A percentile compares a stretch with the other conserved stretches of the same genome.
These are phyloP conservation scores for Phenacoccus solenopsis DNA, from an alignment of 1,140 invertebrate genomes.

Conservation along the genomic window DNA sequence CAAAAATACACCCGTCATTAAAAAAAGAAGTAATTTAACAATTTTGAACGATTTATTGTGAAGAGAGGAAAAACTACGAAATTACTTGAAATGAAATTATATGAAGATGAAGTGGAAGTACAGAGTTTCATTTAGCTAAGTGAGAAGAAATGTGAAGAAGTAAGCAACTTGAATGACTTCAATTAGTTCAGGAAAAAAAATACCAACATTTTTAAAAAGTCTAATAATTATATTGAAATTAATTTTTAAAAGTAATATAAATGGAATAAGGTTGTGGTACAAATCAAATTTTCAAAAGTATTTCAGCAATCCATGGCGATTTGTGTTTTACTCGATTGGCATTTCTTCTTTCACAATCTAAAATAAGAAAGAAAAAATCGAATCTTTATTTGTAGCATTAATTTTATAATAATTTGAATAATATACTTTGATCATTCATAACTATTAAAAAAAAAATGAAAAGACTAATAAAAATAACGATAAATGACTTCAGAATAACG, in stretches of 20 bases:
- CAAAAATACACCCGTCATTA: neutral
- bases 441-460: too few relatives aligned
- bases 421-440: neutral
- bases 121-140: too few relatives aligned
- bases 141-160: neutral
- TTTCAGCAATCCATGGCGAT: neutral
- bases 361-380: slow-evolving; percentile 17
- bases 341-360: slow-evolving; percentile 22
- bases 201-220: neutral
- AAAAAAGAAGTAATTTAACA: neutral
- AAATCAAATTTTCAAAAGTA: too few relatives aligned
- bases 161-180: neutral
- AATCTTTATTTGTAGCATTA: neutral
- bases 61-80: too few relatives aligned
- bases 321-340: slow-evolving; percentile 13
- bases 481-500: neutral
- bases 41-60: neutral
- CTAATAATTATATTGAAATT: neutral
- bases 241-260: neutral
- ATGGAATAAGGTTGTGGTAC: too few relatives aligned
- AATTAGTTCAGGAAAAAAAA: neutral
- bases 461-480: too few relatives aligned
- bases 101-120: too few relatives aligned
- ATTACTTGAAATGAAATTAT: too few relatives aligned
- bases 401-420: neutral